Conservation (phyloP, 2,113 vertebrate genomes). For the Aix galericulata region DNA sequence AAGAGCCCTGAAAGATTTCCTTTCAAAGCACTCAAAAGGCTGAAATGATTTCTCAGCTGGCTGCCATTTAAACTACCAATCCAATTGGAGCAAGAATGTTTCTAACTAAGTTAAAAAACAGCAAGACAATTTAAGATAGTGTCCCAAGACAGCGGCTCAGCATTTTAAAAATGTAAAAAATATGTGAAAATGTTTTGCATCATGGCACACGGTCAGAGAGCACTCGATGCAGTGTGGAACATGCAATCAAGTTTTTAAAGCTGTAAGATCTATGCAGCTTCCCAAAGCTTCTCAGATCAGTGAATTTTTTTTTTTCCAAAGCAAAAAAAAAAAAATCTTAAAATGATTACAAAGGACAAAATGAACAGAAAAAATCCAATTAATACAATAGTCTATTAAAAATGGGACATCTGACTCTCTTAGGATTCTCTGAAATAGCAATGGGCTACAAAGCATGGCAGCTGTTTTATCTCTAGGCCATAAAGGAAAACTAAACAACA, state of each 20-base stretch:
- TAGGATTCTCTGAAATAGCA: neutral
- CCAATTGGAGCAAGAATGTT: neutral
- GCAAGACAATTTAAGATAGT: neutral
- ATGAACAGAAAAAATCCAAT: neutral
- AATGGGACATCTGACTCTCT: neutral
- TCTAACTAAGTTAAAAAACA: neutral
- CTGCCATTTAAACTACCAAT: slow-evolving; percentile 24
- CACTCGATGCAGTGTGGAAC: neutral
- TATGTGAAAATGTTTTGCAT: neutral
- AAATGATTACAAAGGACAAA: neutral
- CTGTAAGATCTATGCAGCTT: neutral
- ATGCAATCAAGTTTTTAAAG: neutral
- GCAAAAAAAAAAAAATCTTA: too few species aligned
- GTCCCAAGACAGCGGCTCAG: neutral
- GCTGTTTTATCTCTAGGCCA: neutral
- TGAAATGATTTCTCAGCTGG: neutral
- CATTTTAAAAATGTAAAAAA: neutral
- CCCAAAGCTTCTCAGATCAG: neutral
- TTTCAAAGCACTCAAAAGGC: slow-evolving; percentile 5
- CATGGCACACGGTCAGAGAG: fast-evolving
- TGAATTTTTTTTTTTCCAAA: neutral
- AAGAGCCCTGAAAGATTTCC: slow-evolving; percentile 11
- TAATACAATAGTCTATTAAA: neutral
- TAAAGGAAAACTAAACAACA: neutral
- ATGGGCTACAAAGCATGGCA: neutral